Conservation (phyloP, 2,888 invertebrate genomes). For the Acanthococcus lagerstroemiae region DNA sequence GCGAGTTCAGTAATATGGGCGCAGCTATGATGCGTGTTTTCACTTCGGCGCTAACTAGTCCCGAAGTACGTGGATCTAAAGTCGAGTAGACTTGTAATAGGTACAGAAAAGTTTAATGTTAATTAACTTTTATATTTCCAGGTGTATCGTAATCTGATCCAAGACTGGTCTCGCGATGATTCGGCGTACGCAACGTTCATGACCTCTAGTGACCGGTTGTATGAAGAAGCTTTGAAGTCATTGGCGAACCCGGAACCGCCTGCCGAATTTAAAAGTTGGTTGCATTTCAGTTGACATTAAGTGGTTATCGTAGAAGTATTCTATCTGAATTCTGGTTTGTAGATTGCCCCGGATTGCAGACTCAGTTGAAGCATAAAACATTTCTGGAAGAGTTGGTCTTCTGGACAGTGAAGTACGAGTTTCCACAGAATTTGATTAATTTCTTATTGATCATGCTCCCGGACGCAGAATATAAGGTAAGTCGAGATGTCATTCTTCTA, state of each 20-base stretch:
- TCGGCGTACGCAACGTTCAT: background rate
- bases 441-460: slow-evolving; percentile 89
- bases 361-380: slow-evolving; percentile 67
- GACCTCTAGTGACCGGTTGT: background rate
- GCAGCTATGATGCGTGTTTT: slow-evolving; percentile 90
- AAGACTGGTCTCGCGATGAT: background rate
- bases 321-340: slow-evolving; percentile 50
- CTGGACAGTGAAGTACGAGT: slow-evolving; percentile 96
- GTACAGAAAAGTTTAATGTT: too few species aligned
- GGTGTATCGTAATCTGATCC: background rate
- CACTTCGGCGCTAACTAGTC: slow-evolving; percentile 80
- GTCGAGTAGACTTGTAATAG: too few species aligned
- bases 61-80: background rate
- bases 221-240: background rate
- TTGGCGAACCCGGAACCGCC: background rate
- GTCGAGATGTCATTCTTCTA: too few species aligned
- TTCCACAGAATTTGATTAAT: slow-evolving; percentile 93
- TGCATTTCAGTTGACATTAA: too few species aligned
- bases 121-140: background rate
- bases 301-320: too few species aligned
- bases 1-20: slow-evolving; percentile 92
- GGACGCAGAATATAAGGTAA: slow-evolving; percentile 80
- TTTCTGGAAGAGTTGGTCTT: slow-evolving; percentile 91
- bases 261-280: background rate
- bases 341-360: slow-evolving; percentile 67